These are phyloP conservation scores for Rafetus swinhoei DNA, from an alignment of 2,113 vertebrate genomes.

Conservation along the genomic window DNA sequence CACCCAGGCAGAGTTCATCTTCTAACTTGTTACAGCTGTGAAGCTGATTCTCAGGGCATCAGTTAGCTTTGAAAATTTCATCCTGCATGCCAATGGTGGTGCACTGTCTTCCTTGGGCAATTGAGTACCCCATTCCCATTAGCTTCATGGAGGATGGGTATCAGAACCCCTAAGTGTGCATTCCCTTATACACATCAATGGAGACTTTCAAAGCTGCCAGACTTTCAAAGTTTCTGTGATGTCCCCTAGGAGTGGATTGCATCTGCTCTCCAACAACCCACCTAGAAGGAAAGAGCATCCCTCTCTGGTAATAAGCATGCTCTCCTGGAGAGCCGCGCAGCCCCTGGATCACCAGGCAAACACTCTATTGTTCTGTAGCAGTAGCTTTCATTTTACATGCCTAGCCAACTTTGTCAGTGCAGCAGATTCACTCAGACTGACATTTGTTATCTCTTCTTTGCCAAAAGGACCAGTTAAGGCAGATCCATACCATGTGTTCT, in stretches of 20 bases:
- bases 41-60: background rate
- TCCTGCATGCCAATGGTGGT: too few relatives aligned
- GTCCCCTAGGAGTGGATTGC: accelerated
- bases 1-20: background rate
- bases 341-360: background rate
- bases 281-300: too few relatives aligned
- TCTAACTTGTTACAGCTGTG: accelerated
- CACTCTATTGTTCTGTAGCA: accelerated
- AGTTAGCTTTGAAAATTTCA: accelerated
- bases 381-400: accelerated
- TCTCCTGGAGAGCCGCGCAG: accelerated
- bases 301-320: accelerated
- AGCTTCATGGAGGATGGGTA: accelerated
- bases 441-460: accelerated
- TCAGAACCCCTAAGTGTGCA: too few relatives aligned
- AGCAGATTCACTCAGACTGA: accelerated
- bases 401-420: background rate
- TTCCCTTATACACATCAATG: too few relatives aligned
- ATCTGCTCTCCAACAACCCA: accelerated
- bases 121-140: accelerated
- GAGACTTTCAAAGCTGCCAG: accelerated
- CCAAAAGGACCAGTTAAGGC: accelerated
- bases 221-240: background rate
- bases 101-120: background rate
- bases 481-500: accelerated